Evolutionary conservation across 1,140 invertebrate species (phyloP).

Genomic region (Tenebrio molitor): DNA sequence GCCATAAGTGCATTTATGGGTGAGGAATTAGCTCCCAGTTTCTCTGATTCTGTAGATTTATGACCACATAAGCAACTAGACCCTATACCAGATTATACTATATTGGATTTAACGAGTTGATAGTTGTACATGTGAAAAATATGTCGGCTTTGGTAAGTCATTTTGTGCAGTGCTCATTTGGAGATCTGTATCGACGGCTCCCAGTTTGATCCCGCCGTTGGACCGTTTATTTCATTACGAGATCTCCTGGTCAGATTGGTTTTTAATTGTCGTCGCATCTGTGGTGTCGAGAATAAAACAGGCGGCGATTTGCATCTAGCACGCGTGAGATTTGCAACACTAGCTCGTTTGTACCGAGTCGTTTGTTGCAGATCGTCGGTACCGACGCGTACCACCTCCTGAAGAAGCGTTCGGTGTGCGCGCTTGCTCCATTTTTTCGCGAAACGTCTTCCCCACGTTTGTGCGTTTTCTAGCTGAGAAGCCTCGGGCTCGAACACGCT

Average conservation of each 20-base stretch:
- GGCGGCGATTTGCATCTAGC: slow-evolving; percentile 25
- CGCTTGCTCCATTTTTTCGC: too few relatives aligned
- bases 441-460: too few relatives aligned
- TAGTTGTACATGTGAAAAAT: too few relatives aligned
- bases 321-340: slow-evolving; percentile 34
- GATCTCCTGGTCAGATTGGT: slow-evolving; percentile 26
- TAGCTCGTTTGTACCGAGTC: slow-evolving; percentile 18
- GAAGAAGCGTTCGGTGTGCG: too few relatives aligned
- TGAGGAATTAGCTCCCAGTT: too few relatives aligned
- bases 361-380: background rate
- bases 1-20: too few relatives aligned
- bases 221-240: slow-evolving; percentile 40
- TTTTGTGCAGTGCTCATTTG: background rate
- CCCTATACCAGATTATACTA: too few relatives aligned
- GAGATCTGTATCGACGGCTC: background rate
- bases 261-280: slow-evolving; percentile 32
- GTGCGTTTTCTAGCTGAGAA: too few relatives aligned
- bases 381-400: background rate
- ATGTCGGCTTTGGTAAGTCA: too few relatives aligned
- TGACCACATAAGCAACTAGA: too few relatives aligned
- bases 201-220: slow-evolving; percentile 13
- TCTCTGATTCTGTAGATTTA: too few relatives aligned
- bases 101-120: too few relatives aligned
- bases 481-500: background rate
- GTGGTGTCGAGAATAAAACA: slow-evolving; percentile 29